These are phyloP conservation scores for Sciurus vulgaris DNA, from an alignment of 2,797 vertebrate genomes.

Conservation along the genomic window DNA sequence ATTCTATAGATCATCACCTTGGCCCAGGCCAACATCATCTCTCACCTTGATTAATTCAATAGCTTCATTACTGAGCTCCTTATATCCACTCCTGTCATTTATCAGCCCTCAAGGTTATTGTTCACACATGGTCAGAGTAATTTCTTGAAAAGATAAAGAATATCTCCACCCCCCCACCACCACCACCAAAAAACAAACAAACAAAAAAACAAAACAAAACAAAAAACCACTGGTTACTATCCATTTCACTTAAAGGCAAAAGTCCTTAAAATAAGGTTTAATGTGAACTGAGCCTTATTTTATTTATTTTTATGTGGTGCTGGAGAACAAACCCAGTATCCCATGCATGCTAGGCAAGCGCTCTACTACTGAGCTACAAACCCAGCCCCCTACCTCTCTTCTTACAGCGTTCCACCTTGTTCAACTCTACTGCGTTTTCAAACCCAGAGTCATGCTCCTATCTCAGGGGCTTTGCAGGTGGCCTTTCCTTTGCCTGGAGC, in stretches of 20 bases:
- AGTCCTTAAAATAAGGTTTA: no score
- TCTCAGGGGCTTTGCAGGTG: background rate
- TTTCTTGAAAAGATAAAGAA: background rate
- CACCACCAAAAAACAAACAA: background rate
- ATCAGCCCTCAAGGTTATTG: background rate
- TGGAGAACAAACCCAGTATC: no score
- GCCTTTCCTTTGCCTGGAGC: background rate
- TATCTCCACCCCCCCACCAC: no score
- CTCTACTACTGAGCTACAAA: no score
- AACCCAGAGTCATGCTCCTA: background rate
- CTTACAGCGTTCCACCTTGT: background rate
- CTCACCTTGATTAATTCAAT: no score
- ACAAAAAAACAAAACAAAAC: background rate
- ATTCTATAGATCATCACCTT: background rate
- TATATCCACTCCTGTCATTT: background rate
- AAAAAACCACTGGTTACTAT: background rate
- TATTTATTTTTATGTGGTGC: no score
- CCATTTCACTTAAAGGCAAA: background rate
- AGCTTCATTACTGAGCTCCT: background rate
- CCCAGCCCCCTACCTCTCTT: no score
- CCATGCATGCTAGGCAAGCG: no score
- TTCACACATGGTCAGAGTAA: background rate
- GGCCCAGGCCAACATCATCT: background rate
- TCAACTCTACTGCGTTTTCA: background rate
- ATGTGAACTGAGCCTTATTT: background rate